A percentile compares a stretch with the other conserved stretches of the same genome.
Conservation (phyloP, 2,797 vertebrate species). For the Liasis olivaceus region DNA sequence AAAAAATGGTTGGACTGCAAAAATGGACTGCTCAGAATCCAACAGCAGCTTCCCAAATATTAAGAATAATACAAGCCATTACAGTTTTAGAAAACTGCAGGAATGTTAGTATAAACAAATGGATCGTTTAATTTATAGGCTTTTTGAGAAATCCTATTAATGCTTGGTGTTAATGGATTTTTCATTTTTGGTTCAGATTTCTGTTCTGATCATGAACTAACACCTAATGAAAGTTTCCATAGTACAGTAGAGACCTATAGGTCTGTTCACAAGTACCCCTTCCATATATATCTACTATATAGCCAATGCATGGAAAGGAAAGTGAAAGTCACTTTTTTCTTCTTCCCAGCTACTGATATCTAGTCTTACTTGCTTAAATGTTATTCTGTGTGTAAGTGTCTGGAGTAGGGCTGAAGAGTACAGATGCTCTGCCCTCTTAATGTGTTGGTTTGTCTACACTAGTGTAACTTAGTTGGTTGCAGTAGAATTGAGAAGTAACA, state of each 20-base stretch:
- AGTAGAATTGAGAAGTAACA: neutral
- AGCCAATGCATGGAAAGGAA: neutral
- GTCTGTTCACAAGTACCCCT: neutral
- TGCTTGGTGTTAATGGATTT: neutral
- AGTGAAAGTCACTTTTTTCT: neutral
- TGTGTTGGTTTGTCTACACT: neutral
- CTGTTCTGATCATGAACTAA: neutral
- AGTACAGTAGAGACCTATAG: neutral
- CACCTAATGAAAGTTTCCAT: neutral
- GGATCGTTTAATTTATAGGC: neutral
- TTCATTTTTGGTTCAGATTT: neutral
- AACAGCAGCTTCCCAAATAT: neutral
- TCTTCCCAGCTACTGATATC: neutral
- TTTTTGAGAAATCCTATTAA: neutral
- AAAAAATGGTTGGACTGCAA: neutral
- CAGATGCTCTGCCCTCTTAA: neutral
- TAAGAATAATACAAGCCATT: neutral
- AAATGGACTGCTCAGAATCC: neutral
- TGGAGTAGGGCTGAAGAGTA: neutral
- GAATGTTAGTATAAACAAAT: neutral
- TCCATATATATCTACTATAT: neutral
- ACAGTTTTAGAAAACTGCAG: neutral
- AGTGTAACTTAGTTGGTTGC: neutral
- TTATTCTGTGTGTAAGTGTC: neutral
- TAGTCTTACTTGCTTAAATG: neutral